phyloP scores from a whole-genome alignment of 2,888 invertebrate genomes.

The Saturnia japonica region DNA sequence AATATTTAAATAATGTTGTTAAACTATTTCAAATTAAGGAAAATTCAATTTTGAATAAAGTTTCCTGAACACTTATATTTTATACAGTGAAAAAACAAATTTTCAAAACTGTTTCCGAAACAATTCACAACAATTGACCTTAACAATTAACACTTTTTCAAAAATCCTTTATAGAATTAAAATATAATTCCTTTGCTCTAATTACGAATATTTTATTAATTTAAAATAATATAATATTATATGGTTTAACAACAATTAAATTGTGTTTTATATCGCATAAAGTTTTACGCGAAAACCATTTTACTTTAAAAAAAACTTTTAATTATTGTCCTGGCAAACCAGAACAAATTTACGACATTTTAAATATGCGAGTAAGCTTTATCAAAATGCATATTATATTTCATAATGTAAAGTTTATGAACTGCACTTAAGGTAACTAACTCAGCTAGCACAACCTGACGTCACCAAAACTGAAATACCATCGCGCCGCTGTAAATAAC shows the following conservation, averaged over 20 bases:
- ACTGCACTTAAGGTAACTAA: not conserved
- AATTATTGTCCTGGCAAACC: not conserved
- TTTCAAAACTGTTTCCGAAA: too few species aligned
- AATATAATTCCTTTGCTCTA: too few species aligned
- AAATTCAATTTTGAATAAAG: not conserved
- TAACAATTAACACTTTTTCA: too few species aligned
- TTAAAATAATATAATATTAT: too few species aligned
- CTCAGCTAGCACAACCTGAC: not conserved
- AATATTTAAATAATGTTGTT: not conserved
- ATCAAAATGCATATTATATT: not conserved
- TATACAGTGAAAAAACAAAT: too few species aligned
- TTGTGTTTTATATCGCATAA: too few species aligned
- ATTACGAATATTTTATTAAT: too few species aligned
- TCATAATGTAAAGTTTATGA: not conserved
- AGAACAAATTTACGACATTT: not conserved
- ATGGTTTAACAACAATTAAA: not conserved
- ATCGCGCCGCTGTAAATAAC: slow-evolving; percentile 1
- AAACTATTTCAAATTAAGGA: not conserved
- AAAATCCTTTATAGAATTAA: too few species aligned
- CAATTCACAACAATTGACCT: too few species aligned
- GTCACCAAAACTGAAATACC: slow-evolving; percentile 16
- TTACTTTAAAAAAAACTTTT: too few species aligned
- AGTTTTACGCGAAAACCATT: too few species aligned
- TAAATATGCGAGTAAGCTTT: not conserved
- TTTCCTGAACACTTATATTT: not conserved